Evolutionary conservation across 2,797 vertebrate genomes (phyloP).

Genomic region (Alca torda): DNA sequence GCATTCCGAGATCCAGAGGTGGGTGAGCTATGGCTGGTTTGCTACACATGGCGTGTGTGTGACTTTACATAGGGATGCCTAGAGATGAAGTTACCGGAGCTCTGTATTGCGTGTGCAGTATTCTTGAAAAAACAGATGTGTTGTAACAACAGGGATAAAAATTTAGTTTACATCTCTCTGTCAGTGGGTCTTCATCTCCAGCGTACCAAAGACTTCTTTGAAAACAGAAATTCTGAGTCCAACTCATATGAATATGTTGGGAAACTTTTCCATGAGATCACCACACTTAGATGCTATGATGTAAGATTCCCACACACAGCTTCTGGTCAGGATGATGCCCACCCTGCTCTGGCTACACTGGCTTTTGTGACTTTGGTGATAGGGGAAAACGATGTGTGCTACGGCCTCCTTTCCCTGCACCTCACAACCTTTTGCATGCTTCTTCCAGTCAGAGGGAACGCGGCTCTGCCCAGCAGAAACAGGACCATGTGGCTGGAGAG

Average conservation of each 20-base stretch:
- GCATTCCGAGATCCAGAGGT: not conserved
- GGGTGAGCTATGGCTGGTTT: not conserved
- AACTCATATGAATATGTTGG: not conserved
- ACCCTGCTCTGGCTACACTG: not conserved
- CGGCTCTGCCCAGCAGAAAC: not conserved
- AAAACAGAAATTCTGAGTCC: not conserved
- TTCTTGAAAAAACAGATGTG: not conserved
- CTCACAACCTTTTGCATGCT: not conserved
- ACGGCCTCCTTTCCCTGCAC: not conserved
- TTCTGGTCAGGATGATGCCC: not conserved
- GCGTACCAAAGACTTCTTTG: not conserved
- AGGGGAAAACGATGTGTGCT: fast-evolving
- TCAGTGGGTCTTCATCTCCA: not conserved
- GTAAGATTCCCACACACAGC: not conserved
- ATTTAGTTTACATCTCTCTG: not conserved
- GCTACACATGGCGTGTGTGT: fast-evolving
- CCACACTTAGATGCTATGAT: not conserved
- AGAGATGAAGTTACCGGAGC: not conserved
- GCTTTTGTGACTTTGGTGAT: not conserved
- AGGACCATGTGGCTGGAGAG: not conserved
- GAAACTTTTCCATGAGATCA: not conserved
- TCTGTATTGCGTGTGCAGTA: not conserved
- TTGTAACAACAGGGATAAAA: not conserved
- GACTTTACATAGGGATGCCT: not conserved
- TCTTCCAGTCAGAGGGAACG: not conserved